Base-by-base conservation (phyloP, 2,888 invertebrate species). In the Parthenolecanium corni region DNA sequence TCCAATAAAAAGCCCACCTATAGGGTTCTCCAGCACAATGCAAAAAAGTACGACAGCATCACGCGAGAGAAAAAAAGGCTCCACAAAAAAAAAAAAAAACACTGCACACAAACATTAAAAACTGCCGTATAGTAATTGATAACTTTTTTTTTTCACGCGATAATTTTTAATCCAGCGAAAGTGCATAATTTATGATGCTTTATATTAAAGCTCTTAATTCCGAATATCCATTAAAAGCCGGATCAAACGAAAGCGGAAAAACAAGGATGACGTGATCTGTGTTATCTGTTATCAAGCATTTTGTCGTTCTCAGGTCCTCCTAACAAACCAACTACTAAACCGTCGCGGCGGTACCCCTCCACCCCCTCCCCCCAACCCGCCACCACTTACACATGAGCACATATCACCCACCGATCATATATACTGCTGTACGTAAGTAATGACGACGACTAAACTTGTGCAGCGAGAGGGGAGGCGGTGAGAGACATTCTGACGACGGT, bases 191-290 rank as follows among this genome's bases (percentile, higher is more conserved):
- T 61, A 61, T 61, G 61, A 61, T 23, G 51, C 61, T 61, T 47
- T 61, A 49, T 51, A 61, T 61, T 61, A 61, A 49, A 61, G 51
- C 61, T 51, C 61, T 61, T 61, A 61, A 61, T 61, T 61, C 61
- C 61, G 51, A 61, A 51, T 51, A 61, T 61, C 61, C 61, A 61
- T 61, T 61, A 61, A 61, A 61, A 61, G 61, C 61, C 61, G 61
- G 61, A 61, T 61, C 61, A 61, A 61, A 61, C 61, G 61, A 61
- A 61, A 61, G 61, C 61, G 61, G 61, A 61, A 61, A n/a, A 61
- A 40, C 61, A 61, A 61, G 51, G 61, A 61, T 61, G 61, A 61
- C 51, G 61, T 51, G 61, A 61, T 61, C 61, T 61, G 61, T 61
- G 49, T 51, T 61, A 61, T 61, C 61, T 61, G 61, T 61, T 61